Percentiles rank a stretch among this genome's conserved stretches.
Evolutionary conservation across 2,113 vertebrate species (phyloP).

Genomic region (Hemiprocne comata): DNA sequence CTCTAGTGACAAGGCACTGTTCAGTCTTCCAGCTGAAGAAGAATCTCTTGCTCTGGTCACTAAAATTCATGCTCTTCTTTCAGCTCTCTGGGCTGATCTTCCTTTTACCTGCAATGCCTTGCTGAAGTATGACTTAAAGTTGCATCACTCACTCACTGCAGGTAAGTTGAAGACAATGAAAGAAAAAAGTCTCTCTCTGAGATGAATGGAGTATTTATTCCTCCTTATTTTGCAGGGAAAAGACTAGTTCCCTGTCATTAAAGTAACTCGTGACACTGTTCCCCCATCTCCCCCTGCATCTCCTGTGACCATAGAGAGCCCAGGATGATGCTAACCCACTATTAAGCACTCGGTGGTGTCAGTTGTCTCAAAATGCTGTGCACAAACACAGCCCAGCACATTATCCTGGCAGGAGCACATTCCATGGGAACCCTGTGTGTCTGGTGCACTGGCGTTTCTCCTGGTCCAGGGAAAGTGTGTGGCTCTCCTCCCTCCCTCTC

Average conservation of each 20-base stretch:
- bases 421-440: not conserved
- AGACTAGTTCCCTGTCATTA: not conserved
- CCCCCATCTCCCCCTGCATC: not conserved
- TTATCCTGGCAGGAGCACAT: conserved; percentile 16
- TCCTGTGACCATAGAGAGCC: not conserved
- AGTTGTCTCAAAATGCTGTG: not conserved
- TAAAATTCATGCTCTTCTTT: not conserved
- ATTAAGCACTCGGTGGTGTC: not conserved
- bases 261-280: not conserved
- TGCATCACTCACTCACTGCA: not conserved
- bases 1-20: not conserved
- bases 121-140: not conserved
- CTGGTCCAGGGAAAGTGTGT: not conserved
- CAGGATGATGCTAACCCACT: not conserved
- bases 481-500: not conserved
- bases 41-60: not conserved
- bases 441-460: not conserved
- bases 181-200: not conserved
- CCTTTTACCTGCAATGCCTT: not conserved
- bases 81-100: no score
- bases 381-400: not conserved
- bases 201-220: not conserved
- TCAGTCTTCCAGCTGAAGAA: not conserved
- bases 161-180: not conserved
- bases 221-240: not conserved